A percentile compares a stretch with the other conserved stretches of the same genome.
These are phyloP conservation scores for Leptobrachium ailaonicum DNA, from an alignment of 2,113 vertebrate genomes.

Conservation along the genomic window DNA sequence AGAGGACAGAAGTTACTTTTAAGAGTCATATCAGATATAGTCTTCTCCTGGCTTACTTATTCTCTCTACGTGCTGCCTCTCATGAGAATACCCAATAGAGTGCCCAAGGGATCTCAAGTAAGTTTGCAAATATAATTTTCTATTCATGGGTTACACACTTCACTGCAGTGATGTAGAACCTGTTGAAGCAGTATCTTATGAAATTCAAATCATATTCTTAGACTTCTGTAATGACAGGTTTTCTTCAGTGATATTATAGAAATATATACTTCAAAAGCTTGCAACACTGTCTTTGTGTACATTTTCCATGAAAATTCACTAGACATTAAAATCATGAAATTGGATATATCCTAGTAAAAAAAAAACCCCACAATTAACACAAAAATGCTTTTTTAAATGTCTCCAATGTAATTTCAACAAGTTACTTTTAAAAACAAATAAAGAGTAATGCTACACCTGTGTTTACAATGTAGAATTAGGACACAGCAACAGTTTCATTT, in stretches of 20 bases:
- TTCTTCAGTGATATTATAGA: constrained; percentile 25
- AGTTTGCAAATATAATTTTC: constrained; percentile 36
- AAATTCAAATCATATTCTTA: constrained; percentile 35
- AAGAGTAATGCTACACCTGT: too few species aligned
- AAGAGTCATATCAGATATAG: constrained; percentile 32
- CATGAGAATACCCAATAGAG: constrained; percentile 28
- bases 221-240: constrained; percentile 36
- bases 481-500: too few species aligned
- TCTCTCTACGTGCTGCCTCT: constrained; percentile 17
- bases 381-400: too few species aligned
- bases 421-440: too few species aligned
- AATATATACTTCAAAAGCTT: constrained; percentile 6
- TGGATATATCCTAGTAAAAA: too few species aligned
- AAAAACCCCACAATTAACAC: too few species aligned
- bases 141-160: constrained; percentile 47
- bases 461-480: too few species aligned
- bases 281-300: too few species aligned
- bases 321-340: too few species aligned
- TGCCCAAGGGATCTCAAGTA: constrained; percentile 34
- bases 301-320: too few species aligned
- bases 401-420: too few species aligned
- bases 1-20: constrained; percentile 21
- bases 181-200: constrained; percentile 45
- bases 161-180: constrained; percentile 41
- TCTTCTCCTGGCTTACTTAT: constrained; percentile 36